Base-by-base conservation (phyloP, 2,888 invertebrate species). In the Ellobium chinense region DNA sequence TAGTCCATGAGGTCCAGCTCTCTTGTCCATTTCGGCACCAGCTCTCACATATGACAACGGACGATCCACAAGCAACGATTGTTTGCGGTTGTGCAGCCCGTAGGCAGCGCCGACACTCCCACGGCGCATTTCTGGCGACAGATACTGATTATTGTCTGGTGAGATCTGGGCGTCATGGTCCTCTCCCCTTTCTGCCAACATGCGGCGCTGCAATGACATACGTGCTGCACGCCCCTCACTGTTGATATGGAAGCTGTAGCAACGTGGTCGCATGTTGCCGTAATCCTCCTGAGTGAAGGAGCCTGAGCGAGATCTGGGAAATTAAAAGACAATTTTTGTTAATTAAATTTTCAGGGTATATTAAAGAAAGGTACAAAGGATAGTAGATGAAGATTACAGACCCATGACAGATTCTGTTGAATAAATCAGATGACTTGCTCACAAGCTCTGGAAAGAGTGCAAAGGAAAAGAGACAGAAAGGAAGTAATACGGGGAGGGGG, bases 231-330 rank as follows among this genome's bases (percentile, higher is more conserved):
- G 82, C 3, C 89, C 89, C 66, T 90, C 90, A 69, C 89, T 89
- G 83, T 89, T 89, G 74, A 89, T 80, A 77, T 90, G 90, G 72
- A 90, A 89, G 84, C 90, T 90, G 69, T 89, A 89, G 79, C 90
- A 90, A 14, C 90, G 84, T 4, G 88, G 88, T n/a, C 90, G 84
- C 84, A 88, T 86, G 29, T 86, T 86, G 29, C 82, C 83, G 31
- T 85, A 85, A 62, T 88, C 88, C n/a, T 89, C 89, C 0, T 86
- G 83, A 27, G 87, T 88, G 75, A 90, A 87, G 0, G 90, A 90
- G 14, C 87, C 88, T 5, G 90, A 90, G 24, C 90, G 81, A 18
- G 89, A 88, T 39, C 90, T 87, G 46, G n/a, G 9, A 5, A 21
- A 2, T 7, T 21, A 73, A 31, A 34, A 58, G 54, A 12, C n/a